A percentile compares a stretch with the other conserved stretches of the same genome.
Evolutionary conservation across 2,113 vertebrate genomes (phyloP).

Genomic region (Caranx ignobilis): DNA sequence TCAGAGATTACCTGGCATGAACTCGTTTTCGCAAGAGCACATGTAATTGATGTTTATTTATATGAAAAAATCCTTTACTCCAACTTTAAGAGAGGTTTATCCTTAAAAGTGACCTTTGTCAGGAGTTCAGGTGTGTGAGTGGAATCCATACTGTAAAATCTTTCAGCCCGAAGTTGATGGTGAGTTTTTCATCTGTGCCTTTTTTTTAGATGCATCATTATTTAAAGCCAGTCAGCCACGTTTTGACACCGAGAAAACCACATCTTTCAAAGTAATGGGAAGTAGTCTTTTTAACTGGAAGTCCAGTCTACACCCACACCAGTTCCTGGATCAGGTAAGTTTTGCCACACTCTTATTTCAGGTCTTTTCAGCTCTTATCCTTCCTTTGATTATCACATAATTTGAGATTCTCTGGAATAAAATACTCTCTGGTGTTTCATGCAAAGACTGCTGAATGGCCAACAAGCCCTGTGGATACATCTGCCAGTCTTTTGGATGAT

Average conservation of each 20-base stretch:
- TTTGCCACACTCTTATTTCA: background rate
- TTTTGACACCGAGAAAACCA: slow-evolving; percentile 1
- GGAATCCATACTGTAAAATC: background rate
- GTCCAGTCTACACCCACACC: slow-evolving; percentile 19
- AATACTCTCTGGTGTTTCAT: slow-evolving; percentile 45
- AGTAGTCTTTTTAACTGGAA: slow-evolving; percentile 45
- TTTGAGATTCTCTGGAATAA: background rate
- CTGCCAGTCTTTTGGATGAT: slow-evolving; percentile 46
- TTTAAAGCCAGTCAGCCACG: slow-evolving; percentile 2
- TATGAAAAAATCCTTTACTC: too few relatives aligned
- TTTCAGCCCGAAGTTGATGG: background rate
- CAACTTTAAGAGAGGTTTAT: background rate
- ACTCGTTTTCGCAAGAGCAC: too few relatives aligned
- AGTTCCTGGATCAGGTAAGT: slow-evolving; percentile 58
- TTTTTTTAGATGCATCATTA: slow-evolving; percentile 40
- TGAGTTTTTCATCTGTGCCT: background rate
- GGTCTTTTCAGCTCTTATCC: background rate
- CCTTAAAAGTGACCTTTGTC: too few relatives aligned
- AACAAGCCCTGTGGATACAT: slow-evolving; percentile 28
- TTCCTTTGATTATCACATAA: background rate
- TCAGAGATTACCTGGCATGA: too few relatives aligned
- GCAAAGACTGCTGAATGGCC: slow-evolving; percentile 60
- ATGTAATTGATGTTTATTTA: too few relatives aligned
- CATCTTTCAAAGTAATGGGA: slow-evolving; percentile 33
- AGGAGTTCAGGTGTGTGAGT: background rate